Base-by-base conservation (phyloP, 2,888 invertebrate genomes). In the Pristionchus mayeri region DNA sequence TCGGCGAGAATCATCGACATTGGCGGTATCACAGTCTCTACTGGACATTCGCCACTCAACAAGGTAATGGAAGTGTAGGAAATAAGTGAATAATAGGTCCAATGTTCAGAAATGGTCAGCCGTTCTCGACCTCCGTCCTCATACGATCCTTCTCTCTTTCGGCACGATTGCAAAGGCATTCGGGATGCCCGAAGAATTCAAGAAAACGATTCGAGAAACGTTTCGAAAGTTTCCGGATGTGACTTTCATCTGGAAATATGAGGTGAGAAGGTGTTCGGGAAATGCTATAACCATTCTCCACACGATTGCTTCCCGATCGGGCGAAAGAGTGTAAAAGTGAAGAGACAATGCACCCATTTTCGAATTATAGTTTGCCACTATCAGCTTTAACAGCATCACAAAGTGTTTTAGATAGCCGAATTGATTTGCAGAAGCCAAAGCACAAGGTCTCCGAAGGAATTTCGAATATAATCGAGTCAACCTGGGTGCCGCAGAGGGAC, bases 211-310 rank as follows among this genome's bases (percentile, higher is more conserved):
- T 11, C 24, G 24, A n/a, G 37, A 80, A 9, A 80, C 80, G 4
- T 34, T 80, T 34, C 11, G 16, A 24, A 21, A 27, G 0, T 80
- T 80, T 40, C 80, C 80, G 11, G 57, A 80, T 37, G 80, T 80
- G 0, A 80, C 80, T 3, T 80, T 80, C 40, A 37, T 80, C 18
- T 80, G 80, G 80, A 80, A 80, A 16, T 80, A 80, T 27, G 80
- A 80, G 57, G 80, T 80, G 21, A 30, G 6, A 6, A 13, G 6
- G 44, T 13, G 44, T 18, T 44, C 7, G 13, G n/a, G n/a, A n/a
- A n/a, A n/a, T n/a, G n/a, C n/a, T n/a, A n/a, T n/a, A n/a, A n/a
- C n/a, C n/a, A n/a, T n/a, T n/a, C n/a, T n/a, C n/a, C n/a, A n/a
- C n/a, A n/a, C n/a, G n/a, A n/a, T n/a, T n/a, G n/a, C n/a, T n/a